Percentiles rank a stretch among this genome's conserved stretches.
phyloP scores from a whole-genome alignment of 2,888 invertebrate genomes.

The Drosophila bunnanda region DNA sequence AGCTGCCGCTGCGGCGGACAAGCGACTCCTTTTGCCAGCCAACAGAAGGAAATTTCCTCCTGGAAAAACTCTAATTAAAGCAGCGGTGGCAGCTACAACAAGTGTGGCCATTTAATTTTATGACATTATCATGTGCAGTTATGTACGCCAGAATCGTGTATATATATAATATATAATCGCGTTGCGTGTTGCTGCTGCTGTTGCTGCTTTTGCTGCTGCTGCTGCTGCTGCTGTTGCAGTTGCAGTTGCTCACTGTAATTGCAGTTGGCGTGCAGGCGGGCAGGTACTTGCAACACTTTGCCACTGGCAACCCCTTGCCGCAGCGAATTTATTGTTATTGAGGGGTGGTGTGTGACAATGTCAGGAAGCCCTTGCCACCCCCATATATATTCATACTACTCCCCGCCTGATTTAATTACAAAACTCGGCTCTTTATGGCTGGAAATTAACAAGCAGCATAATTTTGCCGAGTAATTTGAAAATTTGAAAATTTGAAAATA shows the following conservation, averaged over 20 bases:
- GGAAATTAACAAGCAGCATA: slow-evolving; percentile 32
- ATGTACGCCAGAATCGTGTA: slow-evolving; percentile 47
- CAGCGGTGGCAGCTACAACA: slow-evolving; percentile 49
- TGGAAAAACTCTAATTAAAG: slow-evolving; percentile 78
- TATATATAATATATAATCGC: slow-evolving; percentile 39
- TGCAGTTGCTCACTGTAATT: slow-evolving; percentile 30
- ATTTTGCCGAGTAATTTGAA: slow-evolving; percentile 56
- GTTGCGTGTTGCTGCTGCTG: slow-evolving; percentile 28
- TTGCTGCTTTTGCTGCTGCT: slow-evolving; percentile 4
- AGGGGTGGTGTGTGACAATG: slow-evolving; percentile 20
- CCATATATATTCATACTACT: not conserved
- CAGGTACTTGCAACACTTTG: slow-evolving; percentile 33
- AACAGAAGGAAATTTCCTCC: slow-evolving; percentile 35
- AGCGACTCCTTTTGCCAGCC: slow-evolving; percentile 40
- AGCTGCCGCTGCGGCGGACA: slow-evolving; percentile 49
- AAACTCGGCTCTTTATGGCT: slow-evolving; percentile 2
- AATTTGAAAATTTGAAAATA: slow-evolving; percentile 9
- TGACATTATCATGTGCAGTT: slow-evolving; percentile 79
- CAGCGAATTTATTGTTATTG: slow-evolving; percentile 2
- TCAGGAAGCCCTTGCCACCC: slow-evolving; percentile 1
- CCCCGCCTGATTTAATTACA: slow-evolving; percentile 34
- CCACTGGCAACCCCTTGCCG: slow-evolving; percentile 17
- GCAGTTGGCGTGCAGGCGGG: slow-evolving; percentile 33
- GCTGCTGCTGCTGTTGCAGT: slow-evolving; percentile 8
- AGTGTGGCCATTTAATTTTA: slow-evolving; percentile 80